Evolutionary conservation across 30 jellyfish, hydroid and myxozoan species (phyloP).

Genomic region (Rhopilema esculentum): DNA sequence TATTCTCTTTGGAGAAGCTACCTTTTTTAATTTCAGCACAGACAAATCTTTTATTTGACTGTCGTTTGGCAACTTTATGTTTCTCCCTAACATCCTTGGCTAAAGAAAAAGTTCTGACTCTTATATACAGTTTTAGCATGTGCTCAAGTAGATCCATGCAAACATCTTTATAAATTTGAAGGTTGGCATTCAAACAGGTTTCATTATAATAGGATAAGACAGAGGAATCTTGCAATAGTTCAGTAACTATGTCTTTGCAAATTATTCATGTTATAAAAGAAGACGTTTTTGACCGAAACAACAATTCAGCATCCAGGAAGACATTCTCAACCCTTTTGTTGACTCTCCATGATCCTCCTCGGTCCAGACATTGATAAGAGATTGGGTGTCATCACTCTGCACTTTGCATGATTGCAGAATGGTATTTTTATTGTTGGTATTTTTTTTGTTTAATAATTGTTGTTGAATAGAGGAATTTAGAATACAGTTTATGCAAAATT

Average conservation of each 20-base stretch:
- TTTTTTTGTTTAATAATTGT: neutral
- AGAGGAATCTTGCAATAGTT: conserved; percentile 2
- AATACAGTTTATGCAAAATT: no score
- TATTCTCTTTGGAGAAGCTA: no score
- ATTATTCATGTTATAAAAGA: neutral
- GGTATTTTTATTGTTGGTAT: neutral
- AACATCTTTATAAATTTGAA: neutral
- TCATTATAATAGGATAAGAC: conserved; percentile 10
- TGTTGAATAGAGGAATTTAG: conserved; percentile 28
- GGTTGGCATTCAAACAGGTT: no score
- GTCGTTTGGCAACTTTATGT: no score
- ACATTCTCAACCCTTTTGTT: neutral
- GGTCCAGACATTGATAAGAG: conserved; percentile 31
- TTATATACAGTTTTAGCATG: neutral
- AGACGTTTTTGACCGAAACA: conserved; percentile 28
- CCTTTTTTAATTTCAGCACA: no score
- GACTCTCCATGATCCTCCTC: conserved; percentile 34
- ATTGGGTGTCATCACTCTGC: neutral
- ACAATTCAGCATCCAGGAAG: conserved; percentile 4
- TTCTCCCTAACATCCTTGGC: conserved; percentile 32
- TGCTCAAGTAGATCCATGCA: conserved; percentile 16
- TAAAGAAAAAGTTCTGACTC: conserved; percentile 41
- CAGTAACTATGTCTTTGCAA: conserved; percentile 9
- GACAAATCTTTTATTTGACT: neutral
- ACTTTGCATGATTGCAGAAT: conserved; percentile 21